phyloP scores from a whole-genome alignment of 1,140 invertebrate genomes.

The Tetramorium parvispinum region DNA sequence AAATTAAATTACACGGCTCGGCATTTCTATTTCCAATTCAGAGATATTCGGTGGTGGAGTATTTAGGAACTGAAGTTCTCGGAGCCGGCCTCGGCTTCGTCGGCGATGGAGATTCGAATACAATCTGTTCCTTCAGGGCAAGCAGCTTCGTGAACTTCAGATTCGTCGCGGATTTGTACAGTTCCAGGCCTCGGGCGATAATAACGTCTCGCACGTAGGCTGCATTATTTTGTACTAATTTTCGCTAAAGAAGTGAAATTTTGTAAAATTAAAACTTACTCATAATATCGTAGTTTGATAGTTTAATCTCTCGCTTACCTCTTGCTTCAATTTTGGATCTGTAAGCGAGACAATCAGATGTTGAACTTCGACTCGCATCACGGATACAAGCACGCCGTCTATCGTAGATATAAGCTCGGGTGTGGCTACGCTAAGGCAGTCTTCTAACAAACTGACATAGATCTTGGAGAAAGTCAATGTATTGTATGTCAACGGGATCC shows the following conservation, averaged over 20 bases:
- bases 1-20: conserved; percentile 27
- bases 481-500: conserved; percentile 90
- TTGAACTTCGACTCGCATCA: conserved; percentile 89
- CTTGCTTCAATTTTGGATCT: conserved; percentile 86
- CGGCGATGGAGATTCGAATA: conserved; percentile 71
- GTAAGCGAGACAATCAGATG: conserved; percentile 88
- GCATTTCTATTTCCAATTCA: conserved; percentile 61
- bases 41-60: conserved; percentile 81
- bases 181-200: conserved; percentile 79
- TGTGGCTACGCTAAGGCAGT: conserved; percentile 89
- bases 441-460: conserved; percentile 89
- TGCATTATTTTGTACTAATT: conserved; percentile 81
- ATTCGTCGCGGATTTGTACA: conserved; percentile 82
- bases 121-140: conserved; percentile 79
- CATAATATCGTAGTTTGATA: not conserved
- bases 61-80: conserved; percentile 81
- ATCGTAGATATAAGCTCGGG: conserved; percentile 88
- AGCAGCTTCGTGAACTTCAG: conserved; percentile 80
- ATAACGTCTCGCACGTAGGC: conserved; percentile 80
- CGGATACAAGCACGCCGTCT: conserved; percentile 88
- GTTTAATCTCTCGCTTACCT: conserved; percentile 83
- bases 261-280: not conserved
- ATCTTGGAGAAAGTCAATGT: conserved; percentile 90
- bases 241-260: conserved; percentile 75
- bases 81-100: conserved; percentile 78